These are phyloP conservation scores for Drosophila kanapiae DNA, from an alignment of 1,140 invertebrate species.

Conservation along the genomic window DNA sequence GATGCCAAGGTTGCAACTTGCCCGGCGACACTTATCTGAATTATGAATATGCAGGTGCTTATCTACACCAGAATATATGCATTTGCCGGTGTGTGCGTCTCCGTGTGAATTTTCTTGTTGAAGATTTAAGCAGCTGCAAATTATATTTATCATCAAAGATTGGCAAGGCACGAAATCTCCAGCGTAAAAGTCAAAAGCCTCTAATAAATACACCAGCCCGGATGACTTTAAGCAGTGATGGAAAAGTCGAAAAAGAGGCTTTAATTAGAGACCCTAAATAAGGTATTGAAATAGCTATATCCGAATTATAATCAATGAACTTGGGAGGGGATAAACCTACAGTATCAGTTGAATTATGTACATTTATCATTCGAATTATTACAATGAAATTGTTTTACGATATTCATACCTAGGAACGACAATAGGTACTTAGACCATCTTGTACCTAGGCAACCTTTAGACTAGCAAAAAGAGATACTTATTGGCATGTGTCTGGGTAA, in stretches of 20 bases:
- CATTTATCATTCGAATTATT: no score
- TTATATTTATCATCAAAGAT: conserved; percentile 68
- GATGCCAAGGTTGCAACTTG: conserved; percentile 50
- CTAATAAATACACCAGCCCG: conserved; percentile 15
- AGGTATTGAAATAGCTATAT: background rate
- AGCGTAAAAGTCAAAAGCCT: conserved; percentile 33
- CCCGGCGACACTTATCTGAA: conserved; percentile 66
- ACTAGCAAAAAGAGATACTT: background rate
- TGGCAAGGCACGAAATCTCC: conserved; percentile 33
- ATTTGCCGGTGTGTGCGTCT: conserved; percentile 1
- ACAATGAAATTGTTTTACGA: no score
- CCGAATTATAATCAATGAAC: no score
- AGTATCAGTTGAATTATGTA: no score
- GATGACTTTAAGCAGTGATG: background rate
- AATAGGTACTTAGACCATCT: background rate
- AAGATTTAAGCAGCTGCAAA: conserved; percentile 69
- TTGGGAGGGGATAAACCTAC: no score
- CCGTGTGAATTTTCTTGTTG: conserved; percentile 13
- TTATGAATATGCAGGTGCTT: conserved; percentile 82
- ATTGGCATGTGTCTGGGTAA: background rate
- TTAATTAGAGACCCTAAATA: no score
- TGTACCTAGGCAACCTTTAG: background rate
- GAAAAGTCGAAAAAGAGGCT: background rate
- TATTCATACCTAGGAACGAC: background rate
- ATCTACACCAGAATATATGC: conserved; percentile 39